phyloP scores from a whole-genome alignment of 2,888 invertebrate species.

The Agonopterix subpropinquella region DNA sequence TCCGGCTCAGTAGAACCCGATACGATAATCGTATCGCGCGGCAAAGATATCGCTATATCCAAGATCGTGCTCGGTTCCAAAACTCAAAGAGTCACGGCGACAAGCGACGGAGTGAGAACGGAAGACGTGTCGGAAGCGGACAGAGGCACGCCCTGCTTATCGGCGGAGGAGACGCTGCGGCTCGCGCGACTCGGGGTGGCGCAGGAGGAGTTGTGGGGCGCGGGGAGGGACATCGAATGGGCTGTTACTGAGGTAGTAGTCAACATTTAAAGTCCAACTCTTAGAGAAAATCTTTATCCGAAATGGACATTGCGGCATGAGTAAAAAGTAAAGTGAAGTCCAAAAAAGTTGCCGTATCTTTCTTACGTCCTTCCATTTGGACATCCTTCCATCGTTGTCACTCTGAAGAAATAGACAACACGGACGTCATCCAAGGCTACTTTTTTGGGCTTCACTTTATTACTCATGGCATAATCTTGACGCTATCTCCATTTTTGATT shows the following conservation, averaged over 20 bases:
- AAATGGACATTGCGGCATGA: no score
- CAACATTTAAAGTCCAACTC: no score
- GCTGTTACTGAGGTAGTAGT: slow-evolving; percentile 74
- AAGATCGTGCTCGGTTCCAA: slow-evolving; percentile 73
- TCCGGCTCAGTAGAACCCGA: slow-evolving; percentile 87
- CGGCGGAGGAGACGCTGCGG: slow-evolving; percentile 66
- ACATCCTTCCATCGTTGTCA: no score
- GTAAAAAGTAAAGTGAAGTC: no score
- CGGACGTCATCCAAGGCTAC: no score
- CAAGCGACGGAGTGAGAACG: slow-evolving; percentile 49
- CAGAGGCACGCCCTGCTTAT: slow-evolving; percentile 66
- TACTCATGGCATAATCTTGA: no score
- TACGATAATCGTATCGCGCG: slow-evolving; percentile 76
- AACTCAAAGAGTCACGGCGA: slow-evolving; percentile 58
- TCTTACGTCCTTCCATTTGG: no score
- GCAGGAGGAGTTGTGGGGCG: slow-evolving; percentile 81
- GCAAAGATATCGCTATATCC: slow-evolving; percentile 60
- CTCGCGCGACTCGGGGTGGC: slow-evolving; percentile 67
- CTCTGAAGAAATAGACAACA: no score
- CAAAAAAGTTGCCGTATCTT: no score
- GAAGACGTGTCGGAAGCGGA: slow-evolving; percentile 54
- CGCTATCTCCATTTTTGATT: no score
- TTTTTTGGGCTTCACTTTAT: no score
- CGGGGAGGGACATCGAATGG: slow-evolving; percentile 88
- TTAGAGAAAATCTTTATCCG: no score